These are phyloP conservation scores for Lagorchestes hirsutus DNA, from an alignment of 2,797 vertebrate genomes.

Conservation along the genomic window DNA sequence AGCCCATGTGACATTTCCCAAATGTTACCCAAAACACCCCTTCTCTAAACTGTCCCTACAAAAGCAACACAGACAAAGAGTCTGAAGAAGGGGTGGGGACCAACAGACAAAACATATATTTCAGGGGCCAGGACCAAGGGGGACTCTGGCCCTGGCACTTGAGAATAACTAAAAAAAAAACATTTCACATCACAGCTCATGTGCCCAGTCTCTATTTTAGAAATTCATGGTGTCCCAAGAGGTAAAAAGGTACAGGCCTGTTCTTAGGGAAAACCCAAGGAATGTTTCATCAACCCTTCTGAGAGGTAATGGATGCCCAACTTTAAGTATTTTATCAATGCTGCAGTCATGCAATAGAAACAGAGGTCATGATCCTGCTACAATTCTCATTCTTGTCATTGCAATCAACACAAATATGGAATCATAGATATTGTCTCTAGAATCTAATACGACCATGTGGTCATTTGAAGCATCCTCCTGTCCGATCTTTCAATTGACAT, in stretches of 20 bases:
- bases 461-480: neutral
- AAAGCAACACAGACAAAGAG: neutral
- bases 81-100: neutral
- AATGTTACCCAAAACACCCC: neutral
- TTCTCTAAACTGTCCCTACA: neutral
- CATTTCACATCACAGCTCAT: constrained; percentile 14
- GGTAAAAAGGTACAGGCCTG: constrained; percentile 50
- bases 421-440: neutral
- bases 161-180: constrained; percentile 8
- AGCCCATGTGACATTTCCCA: neutral
- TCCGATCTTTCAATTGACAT: neutral
- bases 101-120: neutral
- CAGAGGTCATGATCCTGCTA: constrained; percentile 16
- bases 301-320: neutral
- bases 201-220: constrained; percentile 13
- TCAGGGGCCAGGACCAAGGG: neutral
- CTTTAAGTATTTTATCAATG: constrained; percentile 41
- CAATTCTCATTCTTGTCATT: constrained; percentile 46
- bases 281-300: constrained; percentile 19
- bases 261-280: constrained; percentile 60
- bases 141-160: neutral
- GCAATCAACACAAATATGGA: constrained; percentile 21
- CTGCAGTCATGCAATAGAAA: constrained; percentile 47
- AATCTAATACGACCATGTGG: neutral
- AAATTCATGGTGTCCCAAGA: constrained; percentile 7